Evolutionary conservation across 2,113 vertebrate species (phyloP).

Genomic region (Corydoras sp.): DNA sequence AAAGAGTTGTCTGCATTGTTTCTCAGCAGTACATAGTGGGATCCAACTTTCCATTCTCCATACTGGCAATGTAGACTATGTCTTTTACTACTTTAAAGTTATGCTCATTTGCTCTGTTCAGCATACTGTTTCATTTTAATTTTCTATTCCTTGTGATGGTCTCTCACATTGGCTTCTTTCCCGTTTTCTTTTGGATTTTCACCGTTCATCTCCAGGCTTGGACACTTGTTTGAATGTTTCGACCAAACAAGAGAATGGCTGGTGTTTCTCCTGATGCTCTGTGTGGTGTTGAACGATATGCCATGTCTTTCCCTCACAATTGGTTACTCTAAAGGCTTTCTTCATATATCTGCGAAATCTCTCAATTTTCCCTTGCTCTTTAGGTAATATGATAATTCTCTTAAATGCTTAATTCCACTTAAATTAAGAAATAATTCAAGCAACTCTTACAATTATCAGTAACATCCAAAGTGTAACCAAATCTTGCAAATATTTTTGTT

Average conservation of each 20-base stretch:
- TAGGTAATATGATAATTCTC: background rate
- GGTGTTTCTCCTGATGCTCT: conserved; percentile 8
- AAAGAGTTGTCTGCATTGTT: background rate
- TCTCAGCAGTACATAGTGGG: background rate
- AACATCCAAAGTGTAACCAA: background rate
- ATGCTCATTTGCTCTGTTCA: conserved; percentile 1
- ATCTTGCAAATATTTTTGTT: background rate
- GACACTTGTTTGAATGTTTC: background rate
- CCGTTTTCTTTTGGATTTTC: background rate
- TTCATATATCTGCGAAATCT: background rate
- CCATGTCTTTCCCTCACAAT: background rate
- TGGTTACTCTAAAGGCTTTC: too few relatives aligned
- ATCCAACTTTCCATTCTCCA: conserved; percentile 1
- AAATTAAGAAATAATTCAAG: background rate
- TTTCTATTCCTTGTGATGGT: background rate
- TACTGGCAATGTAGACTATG: background rate
- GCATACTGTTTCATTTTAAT: conserved; percentile 16
- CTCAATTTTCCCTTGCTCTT: background rate
- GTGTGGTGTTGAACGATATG: conserved; percentile 9
- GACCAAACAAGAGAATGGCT: background rate
- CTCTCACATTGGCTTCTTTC: background rate
- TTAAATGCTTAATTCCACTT: background rate
- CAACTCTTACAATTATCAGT: background rate
- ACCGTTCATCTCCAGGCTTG: background rate
- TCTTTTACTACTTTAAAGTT: conserved; percentile 1